Base-by-base conservation (phyloP, 2,113 vertebrate species). In the Semnornis frantzii region DNA sequence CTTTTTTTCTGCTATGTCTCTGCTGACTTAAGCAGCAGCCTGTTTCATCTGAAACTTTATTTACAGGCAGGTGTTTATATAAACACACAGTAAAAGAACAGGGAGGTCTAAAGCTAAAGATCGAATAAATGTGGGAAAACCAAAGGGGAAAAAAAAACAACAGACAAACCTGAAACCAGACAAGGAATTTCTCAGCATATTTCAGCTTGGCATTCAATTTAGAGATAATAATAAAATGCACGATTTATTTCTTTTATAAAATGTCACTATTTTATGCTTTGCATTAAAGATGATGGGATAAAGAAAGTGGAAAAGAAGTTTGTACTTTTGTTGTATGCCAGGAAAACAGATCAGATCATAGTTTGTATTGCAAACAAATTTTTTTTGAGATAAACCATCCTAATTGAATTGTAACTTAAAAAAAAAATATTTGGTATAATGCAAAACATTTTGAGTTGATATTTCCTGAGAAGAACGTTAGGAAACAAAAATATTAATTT, bases 1-100 rank as follows among this genome's bases (percentile, higher is more conserved):
- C 37, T 39, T 46, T 93, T 74, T 83, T 91, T 46, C 73, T 69
- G 23, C 16, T 16, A 7, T 46, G 55, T 88, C 58, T 94, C 92
- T 84, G 90, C 96, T 96, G 88, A 94, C 70, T 90, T 15, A 46
- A 92, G 76, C 83, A 95, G 54, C 48, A 81, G 44, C 44, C 8
- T 83, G 0, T 94, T 94, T 95, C 28, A 78, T 85, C 69, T 86
- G 37, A 75, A 92, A 62, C n/a, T 69, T 94, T 75, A n/a, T 96
- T 94, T 95, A 27, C 76, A 77, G 8, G 19, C 18, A 81, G 25
- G 6, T 74, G 33, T 86, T 95, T 93, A 50, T 60, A 68, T 64
- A 81, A 95, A 90, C 54, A 62, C 10, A 39, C 54, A 68, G 25
- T 74, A 10, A 59, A 70, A 63, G 34, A 6, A 6, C 15, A 6